These are phyloP conservation scores for Solea senegalensis DNA, from an alignment of 2,113 vertebrate species.

Conservation along the genomic window DNA sequence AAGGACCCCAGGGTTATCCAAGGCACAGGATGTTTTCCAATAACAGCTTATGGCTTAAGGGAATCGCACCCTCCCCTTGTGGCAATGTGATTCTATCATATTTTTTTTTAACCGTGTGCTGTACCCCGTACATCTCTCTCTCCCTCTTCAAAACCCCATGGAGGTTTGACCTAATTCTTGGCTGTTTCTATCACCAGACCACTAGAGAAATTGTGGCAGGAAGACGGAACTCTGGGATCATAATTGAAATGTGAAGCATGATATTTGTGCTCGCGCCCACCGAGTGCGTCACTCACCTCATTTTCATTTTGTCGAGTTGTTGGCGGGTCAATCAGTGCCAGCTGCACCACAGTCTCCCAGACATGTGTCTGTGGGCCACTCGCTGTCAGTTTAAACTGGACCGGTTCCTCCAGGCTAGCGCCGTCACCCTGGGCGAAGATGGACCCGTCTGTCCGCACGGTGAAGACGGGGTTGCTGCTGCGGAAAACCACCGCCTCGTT, in stretches of 20 bases:
- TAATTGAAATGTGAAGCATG: constrained; percentile 58
- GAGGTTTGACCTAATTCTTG: constrained; percentile 73
- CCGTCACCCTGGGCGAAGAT: constrained; percentile 81
- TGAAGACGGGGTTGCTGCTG: constrained; percentile 88
- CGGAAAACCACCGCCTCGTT: constrained; percentile 83
- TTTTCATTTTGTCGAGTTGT: constrained; percentile 62
- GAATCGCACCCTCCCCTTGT: constrained; percentile 58
- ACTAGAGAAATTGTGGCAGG: constrained; percentile 44
- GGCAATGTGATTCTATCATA: constrained; percentile 69
- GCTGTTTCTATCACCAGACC: constrained; percentile 56
- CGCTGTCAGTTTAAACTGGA: constrained; percentile 86
- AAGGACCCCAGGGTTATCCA: constrained; percentile 49
- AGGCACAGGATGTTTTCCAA: constrained; percentile 72
- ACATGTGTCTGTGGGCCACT: constrained; percentile 76
- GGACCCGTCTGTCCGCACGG: constrained; percentile 85
- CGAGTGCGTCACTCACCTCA: constrained; percentile 78
- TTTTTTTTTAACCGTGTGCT: constrained; percentile 57
- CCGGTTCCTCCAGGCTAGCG: constrained; percentile 80
- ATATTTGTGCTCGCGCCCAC: constrained; percentile 30
- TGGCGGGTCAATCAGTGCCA: constrained; percentile 82
- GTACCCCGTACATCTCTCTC: constrained; percentile 43
- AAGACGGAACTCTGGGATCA: constrained; percentile 33
- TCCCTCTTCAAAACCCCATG: constrained; percentile 55
- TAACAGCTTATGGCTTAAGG: constrained; percentile 68
- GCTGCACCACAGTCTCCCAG: constrained; percentile 86